Conservation (phyloP, 2,797 vertebrate species). For the Oreochromis grahami region DNA sequence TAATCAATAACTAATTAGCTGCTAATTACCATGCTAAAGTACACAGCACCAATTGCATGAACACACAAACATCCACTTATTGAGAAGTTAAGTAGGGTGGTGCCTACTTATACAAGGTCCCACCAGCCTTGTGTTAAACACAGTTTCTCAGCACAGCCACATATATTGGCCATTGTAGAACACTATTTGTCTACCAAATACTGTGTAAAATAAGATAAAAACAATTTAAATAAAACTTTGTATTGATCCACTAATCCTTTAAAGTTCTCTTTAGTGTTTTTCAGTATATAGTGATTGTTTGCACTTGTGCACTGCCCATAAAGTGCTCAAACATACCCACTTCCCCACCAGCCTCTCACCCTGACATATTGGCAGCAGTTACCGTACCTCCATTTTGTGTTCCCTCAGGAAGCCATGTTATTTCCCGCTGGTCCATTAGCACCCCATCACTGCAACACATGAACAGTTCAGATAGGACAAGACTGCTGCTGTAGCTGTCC, state of each 20-base stretch:
- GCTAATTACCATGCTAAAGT: constrained; percentile 58
- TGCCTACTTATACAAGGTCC: not conserved
- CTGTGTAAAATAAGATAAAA: not conserved
- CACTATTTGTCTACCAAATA: not conserved
- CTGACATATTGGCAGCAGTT: constrained; percentile 48
- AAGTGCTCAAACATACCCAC: not conserved
- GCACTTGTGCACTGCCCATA: not conserved
- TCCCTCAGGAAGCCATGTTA: constrained; percentile 47
- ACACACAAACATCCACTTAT: constrained; percentile 31
- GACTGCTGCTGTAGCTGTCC: not conserved
- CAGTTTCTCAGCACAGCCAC: not conserved
- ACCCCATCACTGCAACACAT: constrained; percentile 9
- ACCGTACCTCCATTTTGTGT: constrained; percentile 36
- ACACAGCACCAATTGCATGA: constrained; percentile 17
- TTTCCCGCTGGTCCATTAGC: constrained; percentile 34
- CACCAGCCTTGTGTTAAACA: not conserved
- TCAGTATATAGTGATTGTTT: not conserved
- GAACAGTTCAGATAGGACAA: not conserved
- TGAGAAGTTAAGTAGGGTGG: constrained; percentile 32
- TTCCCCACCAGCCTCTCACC: not conserved
- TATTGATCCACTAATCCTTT: not conserved
- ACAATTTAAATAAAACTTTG: not conserved
- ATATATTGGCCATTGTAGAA: not conserved
- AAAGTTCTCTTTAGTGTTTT: not conserved
- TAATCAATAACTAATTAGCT: constrained; percentile 69